Percentiles rank a stretch among this genome's conserved stretches.
phyloP scores from a whole-genome alignment of 2,113 vertebrate species.

The Macroglossus sobrinus region DNA sequence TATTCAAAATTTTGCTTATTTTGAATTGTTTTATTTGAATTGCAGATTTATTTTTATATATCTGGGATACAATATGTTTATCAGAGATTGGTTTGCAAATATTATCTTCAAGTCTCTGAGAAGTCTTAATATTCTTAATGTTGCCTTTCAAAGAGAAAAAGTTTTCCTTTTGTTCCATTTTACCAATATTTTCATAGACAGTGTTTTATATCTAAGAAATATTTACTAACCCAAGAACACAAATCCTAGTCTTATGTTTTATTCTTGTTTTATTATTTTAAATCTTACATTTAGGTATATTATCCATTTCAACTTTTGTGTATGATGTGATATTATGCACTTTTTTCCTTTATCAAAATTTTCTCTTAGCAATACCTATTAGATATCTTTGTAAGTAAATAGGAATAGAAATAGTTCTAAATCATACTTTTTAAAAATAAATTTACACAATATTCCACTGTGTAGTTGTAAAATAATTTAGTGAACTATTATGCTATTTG shows the following conservation, averaged over 20 bases:
- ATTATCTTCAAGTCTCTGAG: neutral
- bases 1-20: neutral
- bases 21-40: neutral
- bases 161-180: neutral
- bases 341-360: neutral
- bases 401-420: neutral
- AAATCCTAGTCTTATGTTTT: neutral
- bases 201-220: too few species aligned
- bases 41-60: neutral
- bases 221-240: too few species aligned
- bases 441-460: neutral
- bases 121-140: neutral
- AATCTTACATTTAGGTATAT: neutral
- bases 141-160: neutral
- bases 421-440: neutral
- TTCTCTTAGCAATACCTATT: neutral
- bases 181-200: neutral
- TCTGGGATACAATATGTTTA: neutral
- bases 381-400: neutral
- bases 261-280: neutral
- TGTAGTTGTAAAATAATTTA: neutral
- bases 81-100: neutral
- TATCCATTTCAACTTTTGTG: neutral
- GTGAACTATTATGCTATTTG: neutral
- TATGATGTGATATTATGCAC: neutral